Conservation (phyloP, 2,888 invertebrate species). For the Suillia variegata region DNA sequence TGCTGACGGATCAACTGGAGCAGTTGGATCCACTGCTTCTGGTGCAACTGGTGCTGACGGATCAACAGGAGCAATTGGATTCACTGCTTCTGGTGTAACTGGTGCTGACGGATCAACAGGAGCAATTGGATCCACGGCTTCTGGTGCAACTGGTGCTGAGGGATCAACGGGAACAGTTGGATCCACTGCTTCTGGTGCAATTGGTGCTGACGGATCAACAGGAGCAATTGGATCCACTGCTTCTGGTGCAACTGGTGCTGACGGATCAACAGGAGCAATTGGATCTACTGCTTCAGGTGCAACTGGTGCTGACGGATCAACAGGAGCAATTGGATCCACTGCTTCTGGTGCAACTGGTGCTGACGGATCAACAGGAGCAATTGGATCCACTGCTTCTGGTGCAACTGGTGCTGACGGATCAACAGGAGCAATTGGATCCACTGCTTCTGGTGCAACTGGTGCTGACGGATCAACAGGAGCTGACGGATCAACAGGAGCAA, state of each 20-base stretch:
- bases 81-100: too few relatives aligned
- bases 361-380: conserved; percentile 17
- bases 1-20: neutral
- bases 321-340: conserved; percentile 9
- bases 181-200: neutral
- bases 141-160: conserved; percentile 13
- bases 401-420: neutral
- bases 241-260: conserved; percentile 5
- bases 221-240: conserved; percentile 2
- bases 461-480: conserved; percentile 13
- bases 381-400: conserved; percentile 9
- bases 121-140: neutral
- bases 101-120: neutral
- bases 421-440: neutral
- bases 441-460: too few relatives aligned
- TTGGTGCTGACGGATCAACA: neutral
- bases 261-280: neutral
- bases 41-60: conserved; percentile 9
- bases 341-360: conserved; percentile 22
- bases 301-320: neutral
- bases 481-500: accelerated
- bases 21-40: conserved; percentile 7
- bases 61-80: conserved; percentile 9
- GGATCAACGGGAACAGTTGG: conserved; percentile 16
- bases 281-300: conserved; percentile 3